Conservation (phyloP, 2,113 vertebrate species). For the Poicephalus gulielmi region DNA sequence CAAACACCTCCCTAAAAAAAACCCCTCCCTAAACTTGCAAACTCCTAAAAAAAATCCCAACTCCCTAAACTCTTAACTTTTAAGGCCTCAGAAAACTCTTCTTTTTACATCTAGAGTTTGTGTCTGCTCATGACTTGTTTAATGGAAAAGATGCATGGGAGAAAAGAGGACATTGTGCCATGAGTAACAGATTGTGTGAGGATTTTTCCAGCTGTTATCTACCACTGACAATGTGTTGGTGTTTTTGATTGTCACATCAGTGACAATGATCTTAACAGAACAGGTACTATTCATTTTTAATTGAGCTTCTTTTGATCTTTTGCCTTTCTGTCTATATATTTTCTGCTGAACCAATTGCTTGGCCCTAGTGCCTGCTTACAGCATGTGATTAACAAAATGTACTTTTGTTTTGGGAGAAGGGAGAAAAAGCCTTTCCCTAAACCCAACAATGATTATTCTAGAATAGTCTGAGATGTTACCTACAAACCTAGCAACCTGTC, state of each 20-base stretch:
- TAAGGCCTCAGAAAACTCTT: neutral
- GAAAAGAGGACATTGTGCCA: slow-evolving; percentile 18
- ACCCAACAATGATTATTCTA: neutral
- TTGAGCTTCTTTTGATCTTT: neutral
- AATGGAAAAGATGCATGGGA: neutral
- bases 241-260: neutral
- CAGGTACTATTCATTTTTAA: slow-evolving; percentile 27
- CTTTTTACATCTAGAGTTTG: neutral
- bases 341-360: neutral
- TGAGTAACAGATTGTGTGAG: neutral
- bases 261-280: slow-evolving; percentile 2
- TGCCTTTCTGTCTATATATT: neutral
- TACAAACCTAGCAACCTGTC: neutral
- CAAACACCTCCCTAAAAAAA: neutral
- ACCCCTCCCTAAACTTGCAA: neutral
- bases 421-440: neutral
- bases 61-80: neutral
- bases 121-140: neutral
- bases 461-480: neutral
- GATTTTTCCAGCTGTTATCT: slow-evolving; percentile 22
- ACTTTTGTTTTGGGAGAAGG: neutral
- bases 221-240: slow-evolving; percentile 23
- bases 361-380: neutral
- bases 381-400: neutral
- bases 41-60: neutral